Evolutionary conservation across 2,113 vertebrate species (phyloP).

Genomic region (Bombycilla garrulus): DNA sequence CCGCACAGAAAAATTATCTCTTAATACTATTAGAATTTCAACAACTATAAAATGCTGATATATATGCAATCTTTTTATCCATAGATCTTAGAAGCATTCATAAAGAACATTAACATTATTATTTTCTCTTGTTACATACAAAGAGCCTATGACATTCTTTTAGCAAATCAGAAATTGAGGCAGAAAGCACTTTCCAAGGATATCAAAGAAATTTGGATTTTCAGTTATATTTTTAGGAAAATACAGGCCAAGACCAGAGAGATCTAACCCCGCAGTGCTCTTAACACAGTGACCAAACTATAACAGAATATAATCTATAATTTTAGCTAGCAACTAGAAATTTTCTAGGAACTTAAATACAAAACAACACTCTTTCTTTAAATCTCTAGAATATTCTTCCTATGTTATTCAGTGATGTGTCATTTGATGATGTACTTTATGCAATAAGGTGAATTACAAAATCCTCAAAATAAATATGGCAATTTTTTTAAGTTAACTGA

Average conservation of each 20-base stretch:
- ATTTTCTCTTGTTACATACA: neutral
- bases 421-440: neutral
- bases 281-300: neutral
- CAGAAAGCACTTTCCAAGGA: neutral
- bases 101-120: neutral
- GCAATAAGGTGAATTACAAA: neutral
- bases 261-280: accelerated
- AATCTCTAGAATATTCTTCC: neutral
- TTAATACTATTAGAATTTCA: neutral
- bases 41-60: neutral
- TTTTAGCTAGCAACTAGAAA: neutral
- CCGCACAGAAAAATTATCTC: neutral
- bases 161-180: neutral
- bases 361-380: neutral
- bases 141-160: neutral
- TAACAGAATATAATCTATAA: neutral
- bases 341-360: neutral
- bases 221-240: neutral
- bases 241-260: neutral
- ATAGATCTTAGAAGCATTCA: neutral
- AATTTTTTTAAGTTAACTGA: neutral
- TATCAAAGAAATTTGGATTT: neutral
- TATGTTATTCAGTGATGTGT: neutral
- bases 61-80: neutral
- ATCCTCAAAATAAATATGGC: neutral